These are phyloP conservation scores for Napeogenes sylphis DNA, from an alignment of 2,888 invertebrate genomes.

Conservation along the genomic window DNA sequence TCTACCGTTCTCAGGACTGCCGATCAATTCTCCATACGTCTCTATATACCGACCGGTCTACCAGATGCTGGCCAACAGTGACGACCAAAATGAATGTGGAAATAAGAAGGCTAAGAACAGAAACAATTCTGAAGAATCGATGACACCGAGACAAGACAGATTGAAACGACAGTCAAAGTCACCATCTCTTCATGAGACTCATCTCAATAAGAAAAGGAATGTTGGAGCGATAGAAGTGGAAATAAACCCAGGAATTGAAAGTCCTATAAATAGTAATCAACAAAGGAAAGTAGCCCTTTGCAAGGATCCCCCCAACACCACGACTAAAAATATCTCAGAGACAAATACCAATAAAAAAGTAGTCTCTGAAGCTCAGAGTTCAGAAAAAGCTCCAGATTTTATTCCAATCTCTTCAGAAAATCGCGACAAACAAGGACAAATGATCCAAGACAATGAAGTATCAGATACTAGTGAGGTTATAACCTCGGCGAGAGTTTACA, in stretches of 20 bases:
- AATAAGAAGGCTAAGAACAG: conserved; percentile 25
- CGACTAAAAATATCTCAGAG: conserved; percentile 20
- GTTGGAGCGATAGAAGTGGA: conserved; percentile 34
- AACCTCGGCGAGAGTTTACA: conserved; percentile 69
- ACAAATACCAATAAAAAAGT: conserved; percentile 32
- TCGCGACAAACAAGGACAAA: conserved; percentile 59
- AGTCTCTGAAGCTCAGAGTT: conserved; percentile 20
- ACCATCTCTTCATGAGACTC: conserved; percentile 52
- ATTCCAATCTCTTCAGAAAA: conserved; percentile 54
- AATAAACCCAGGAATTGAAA: conserved; percentile 32
- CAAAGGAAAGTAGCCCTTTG: conserved; percentile 38
- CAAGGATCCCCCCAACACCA: conserved; percentile 27
- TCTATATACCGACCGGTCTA: conserved; percentile 48
- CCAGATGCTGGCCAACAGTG: conserved; percentile 21
- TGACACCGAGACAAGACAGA: conserved; percentile 31
- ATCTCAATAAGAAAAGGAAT: conserved; percentile 53
- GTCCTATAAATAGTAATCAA: conserved; percentile 29
- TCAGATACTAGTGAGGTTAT: conserved; percentile 65
- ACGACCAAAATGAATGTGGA: conserved; percentile 17
- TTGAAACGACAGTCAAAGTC: conserved; percentile 65
- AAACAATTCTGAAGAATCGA: conserved; percentile 34
- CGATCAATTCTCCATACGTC: conserved; percentile 63
- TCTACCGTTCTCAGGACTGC: conserved; percentile 61
- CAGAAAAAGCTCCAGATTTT: conserved; percentile 49
- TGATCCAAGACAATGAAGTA: conserved; percentile 70